phyloP scores from a whole-genome alignment of 1,140 invertebrate species.

The Amyelois transitella region DNA sequence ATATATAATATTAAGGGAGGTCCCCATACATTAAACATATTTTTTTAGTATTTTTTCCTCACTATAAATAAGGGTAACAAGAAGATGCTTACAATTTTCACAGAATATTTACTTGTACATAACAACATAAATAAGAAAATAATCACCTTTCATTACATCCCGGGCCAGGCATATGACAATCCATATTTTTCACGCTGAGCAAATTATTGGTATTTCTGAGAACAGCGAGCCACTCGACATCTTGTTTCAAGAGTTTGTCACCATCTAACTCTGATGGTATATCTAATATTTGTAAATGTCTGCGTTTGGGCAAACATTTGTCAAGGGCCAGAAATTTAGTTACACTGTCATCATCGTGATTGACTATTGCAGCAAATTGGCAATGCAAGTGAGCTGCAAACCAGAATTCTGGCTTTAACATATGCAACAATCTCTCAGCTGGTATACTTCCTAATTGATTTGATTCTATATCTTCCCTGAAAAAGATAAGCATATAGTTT shows the following conservation, averaged over 20 bases:
- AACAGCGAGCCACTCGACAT: conserved; percentile 95
- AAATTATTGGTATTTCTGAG: conserved; percentile 93
- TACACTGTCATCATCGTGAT: conserved; percentile 75
- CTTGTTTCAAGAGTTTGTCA: conserved; percentile 83
- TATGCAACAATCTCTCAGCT: conserved; percentile 84
- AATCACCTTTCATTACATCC: conserved; percentile 78
- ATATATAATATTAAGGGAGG: too few species aligned
- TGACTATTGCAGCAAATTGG: conserved; percentile 92
- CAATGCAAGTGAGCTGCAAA: conserved; percentile 98
- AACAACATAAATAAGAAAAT: neutral
- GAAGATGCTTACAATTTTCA: too few species aligned
- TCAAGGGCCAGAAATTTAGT: conserved; percentile 97
- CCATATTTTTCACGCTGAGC: conserved; percentile 80
- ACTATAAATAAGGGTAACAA: too few species aligned
- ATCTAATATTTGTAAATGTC: conserved; percentile 82
- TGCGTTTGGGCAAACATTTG: conserved; percentile 93
- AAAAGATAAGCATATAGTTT: conserved; percentile 27
- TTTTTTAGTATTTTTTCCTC: too few species aligned
- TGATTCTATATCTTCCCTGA: conserved; percentile 85
- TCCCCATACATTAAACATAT: too few species aligned
- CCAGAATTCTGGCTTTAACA: conserved; percentile 92
- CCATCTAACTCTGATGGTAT: conserved; percentile 74
- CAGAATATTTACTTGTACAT: too few species aligned
- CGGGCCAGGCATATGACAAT: conserved; percentile 87
- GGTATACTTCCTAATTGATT: conserved; percentile 90